Base-by-base conservation (phyloP, 2,113 vertebrate genomes). In the Ptychochromis oligacanthus region DNA sequence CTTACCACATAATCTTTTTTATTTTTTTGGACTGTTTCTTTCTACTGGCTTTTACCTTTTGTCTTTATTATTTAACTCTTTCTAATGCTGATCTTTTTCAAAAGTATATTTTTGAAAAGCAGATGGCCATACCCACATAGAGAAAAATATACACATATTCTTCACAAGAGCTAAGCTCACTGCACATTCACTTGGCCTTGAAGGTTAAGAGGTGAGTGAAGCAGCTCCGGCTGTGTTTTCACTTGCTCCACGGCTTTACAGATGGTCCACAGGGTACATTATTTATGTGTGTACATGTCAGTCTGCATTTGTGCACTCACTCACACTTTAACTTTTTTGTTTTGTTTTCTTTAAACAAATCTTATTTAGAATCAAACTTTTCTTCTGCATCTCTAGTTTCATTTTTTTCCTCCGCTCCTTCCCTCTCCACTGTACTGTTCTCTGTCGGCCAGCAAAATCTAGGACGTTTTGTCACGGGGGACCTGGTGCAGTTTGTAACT, bases 201-300 rank as follows among this genome's bases (percentile, higher is more conserved):
- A 83, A 90, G 83, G 89, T 86, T 82, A 81, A 84, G 75, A 85
- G 87, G 87, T 87, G 80, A 90, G 75, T 87, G 76, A 92, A 88
- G 89, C 77, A 90, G 83, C 82, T 81, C 84, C 49, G 83, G 87
- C 88, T 90, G 91, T 92, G 92, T 93, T 94, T 94, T 91, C 83
- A 88, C 88, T 94, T 92, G 90, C 84, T 77, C 87, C 87, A 38
- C 79, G 83, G 84, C 79, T 83, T 85, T 58, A 54, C 49, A 57
- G 80, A 86, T 70, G 75, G 74, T 77, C 80, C 82, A 88, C 76
- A 64, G 86, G 87, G 82, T 54, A 79, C 59, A 58, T 78, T 87
- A 81, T 86, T 84, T 83, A 86, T 90, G 80, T 77, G 31, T 52
- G 65, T 72, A 61, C 9, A 20, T 65, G 40, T 56, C 58, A 31